Evolutionary conservation across 2,888 invertebrate genomes (phyloP).

Genomic region (Crioceris asparagi): DNA sequence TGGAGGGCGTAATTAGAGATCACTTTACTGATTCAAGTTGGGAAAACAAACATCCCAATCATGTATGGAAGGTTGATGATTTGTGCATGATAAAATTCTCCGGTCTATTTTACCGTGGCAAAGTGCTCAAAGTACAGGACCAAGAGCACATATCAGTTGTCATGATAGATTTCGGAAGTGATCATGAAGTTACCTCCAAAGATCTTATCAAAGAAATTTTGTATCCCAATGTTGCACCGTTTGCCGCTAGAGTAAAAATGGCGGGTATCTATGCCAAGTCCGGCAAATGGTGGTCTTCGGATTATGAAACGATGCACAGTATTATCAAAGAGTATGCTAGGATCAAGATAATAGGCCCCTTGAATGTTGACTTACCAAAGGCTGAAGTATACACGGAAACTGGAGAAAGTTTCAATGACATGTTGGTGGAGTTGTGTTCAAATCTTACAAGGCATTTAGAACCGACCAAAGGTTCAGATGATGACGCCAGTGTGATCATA

Average conservation of each 20-base stretch:
- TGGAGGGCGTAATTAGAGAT: slow-evolving; percentile 26
- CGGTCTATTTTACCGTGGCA: slow-evolving; percentile 60
- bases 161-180: slow-evolving; percentile 78
- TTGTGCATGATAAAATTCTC: slow-evolving; percentile 62
- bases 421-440: slow-evolving; percentile 32
- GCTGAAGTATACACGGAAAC: slow-evolving; percentile 23
- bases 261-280: slow-evolving; percentile 34
- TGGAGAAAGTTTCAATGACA: slow-evolving; percentile 35
- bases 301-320: slow-evolving; percentile 52
- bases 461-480: slow-evolving; percentile 7
- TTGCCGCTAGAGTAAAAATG: slow-evolving; percentile 52
- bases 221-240: slow-evolving; percentile 53
- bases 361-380: slow-evolving; percentile 19
- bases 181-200: slow-evolving; percentile 48
- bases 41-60: slow-evolving; percentile 1
- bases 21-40: slow-evolving; percentile 21
- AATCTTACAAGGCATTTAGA: slow-evolving; percentile 20
- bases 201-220: slow-evolving; percentile 53
- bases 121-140: slow-evolving; percentile 37
- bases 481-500: slow-evolving; percentile 13
- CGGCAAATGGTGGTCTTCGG: slow-evolving; percentile 41
- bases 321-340: slow-evolving; percentile 41
- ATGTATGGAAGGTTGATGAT: slow-evolving; percentile 49
- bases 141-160: slow-evolving; percentile 41
- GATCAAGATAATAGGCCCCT: slow-evolving; percentile 38